phyloP scores from a whole-genome alignment of 2,888 invertebrate species.

The Diadromus collaris region DNA sequence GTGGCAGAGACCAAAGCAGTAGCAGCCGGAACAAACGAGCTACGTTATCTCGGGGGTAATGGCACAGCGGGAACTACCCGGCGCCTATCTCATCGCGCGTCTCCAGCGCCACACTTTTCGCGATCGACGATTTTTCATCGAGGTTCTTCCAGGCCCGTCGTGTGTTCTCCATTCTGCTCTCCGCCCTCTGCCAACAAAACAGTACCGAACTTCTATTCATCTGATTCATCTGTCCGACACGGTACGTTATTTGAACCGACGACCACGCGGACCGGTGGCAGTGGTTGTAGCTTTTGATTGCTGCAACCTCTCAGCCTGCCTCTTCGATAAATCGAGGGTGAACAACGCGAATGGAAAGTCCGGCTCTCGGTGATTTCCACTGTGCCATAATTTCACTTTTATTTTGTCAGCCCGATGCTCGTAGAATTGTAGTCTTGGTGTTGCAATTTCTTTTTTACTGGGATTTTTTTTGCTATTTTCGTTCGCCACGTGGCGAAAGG shows the following conservation, averaged over 20 bases:
- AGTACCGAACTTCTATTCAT: slow-evolving; percentile 55
- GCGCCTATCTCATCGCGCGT: slow-evolving; percentile 26
- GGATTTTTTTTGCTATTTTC: not conserved
- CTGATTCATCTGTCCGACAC: slow-evolving; percentile 57
- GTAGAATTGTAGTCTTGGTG: not conserved
- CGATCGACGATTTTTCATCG: slow-evolving; percentile 59
- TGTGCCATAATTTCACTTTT: slow-evolving; percentile 8
- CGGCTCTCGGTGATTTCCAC: slow-evolving; percentile 18
- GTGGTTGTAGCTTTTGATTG: slow-evolving; percentile 41
- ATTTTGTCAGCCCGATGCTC: slow-evolving; percentile 4
- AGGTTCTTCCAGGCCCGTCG: slow-evolving; percentile 40
- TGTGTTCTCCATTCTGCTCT: slow-evolving; percentile 4
- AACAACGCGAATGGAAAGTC: slow-evolving; percentile 23
- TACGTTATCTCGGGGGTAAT: slow-evolving; percentile 70
- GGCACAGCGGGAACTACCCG: slow-evolving; percentile 71
- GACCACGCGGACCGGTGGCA: not conserved
- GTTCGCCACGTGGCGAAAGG: not conserved
- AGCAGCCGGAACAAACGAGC: slow-evolving; percentile 68
- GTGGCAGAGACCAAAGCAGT: slow-evolving; percentile 25
- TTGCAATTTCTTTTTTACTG: not conserved
- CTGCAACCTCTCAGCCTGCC: slow-evolving; percentile 25
- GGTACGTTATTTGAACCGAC: slow-evolving; percentile 43
- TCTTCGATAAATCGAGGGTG: slow-evolving; percentile 41
- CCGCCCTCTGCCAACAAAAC: slow-evolving; percentile 16
- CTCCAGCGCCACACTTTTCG: slow-evolving; percentile 50